Percentiles rank a stretch among this genome's conserved stretches.
Evolutionary conservation across 2,113 vertebrate species (phyloP).

Genomic region (Petromus typicus): DNA sequence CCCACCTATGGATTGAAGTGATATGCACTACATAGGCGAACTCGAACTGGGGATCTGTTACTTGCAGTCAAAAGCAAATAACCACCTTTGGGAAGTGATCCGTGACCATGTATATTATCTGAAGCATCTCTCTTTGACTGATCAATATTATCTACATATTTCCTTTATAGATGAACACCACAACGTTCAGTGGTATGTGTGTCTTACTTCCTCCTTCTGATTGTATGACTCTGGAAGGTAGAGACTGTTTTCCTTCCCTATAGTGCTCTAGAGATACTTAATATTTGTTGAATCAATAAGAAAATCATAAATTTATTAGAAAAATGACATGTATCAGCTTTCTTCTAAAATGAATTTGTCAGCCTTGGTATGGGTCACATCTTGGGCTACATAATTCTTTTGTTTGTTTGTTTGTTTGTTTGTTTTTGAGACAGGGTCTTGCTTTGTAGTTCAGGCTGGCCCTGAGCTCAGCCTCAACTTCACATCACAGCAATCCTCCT

Average conservation of each 20-base stretch:
- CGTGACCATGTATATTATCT: neutral
- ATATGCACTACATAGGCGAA: neutral
- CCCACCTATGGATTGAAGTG: neutral
- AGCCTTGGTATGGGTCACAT: neutral
- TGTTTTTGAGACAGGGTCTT: too few relatives aligned
- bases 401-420: too few relatives aligned
- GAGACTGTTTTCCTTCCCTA: neutral
- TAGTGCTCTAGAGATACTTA: neutral
- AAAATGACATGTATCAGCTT: neutral
- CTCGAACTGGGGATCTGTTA: slow-evolving; percentile 4
- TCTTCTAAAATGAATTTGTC: neutral
- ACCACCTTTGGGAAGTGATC: slow-evolving; percentile 6
- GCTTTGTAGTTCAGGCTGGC: too few relatives aligned
- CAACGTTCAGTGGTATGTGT: neutral
- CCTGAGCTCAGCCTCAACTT: too few relatives aligned
- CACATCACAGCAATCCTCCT: too few relatives aligned
- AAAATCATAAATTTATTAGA: neutral
- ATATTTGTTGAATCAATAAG: neutral
- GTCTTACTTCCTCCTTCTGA: neutral
- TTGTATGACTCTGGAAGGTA: neutral
- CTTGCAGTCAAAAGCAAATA: neutral
- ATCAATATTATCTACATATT: neutral
- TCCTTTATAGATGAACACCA: neutral
- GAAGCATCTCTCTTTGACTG: neutral
- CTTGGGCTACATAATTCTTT: neutral